Percentiles rank a stretch among this genome's conserved stretches.
Conservation (phyloP, 2,888 invertebrate species). For the Drosophila colorata region DNA sequence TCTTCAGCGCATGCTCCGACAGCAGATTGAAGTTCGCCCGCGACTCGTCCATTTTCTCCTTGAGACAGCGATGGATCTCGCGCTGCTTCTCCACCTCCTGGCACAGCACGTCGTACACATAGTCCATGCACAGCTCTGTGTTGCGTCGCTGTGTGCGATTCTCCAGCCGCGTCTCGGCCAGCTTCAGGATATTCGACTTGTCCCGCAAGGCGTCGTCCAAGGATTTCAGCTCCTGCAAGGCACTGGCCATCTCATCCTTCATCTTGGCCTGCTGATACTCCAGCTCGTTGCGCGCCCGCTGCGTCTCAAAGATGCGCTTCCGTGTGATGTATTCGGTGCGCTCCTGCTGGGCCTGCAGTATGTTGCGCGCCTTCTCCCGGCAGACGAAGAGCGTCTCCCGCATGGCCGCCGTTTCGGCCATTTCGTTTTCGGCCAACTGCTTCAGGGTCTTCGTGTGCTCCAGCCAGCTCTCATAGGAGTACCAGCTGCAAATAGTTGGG, state of each 20-base stretch:
- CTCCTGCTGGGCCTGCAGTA: constrained; percentile 92
- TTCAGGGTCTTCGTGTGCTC: constrained; percentile 91
- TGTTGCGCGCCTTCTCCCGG: constrained; percentile 92
- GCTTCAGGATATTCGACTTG: constrained; percentile 91
- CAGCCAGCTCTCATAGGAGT: constrained; percentile 93
- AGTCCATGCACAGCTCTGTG: constrained; percentile 91
- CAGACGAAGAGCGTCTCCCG: constrained; percentile 92
- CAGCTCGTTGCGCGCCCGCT: constrained; percentile 93
- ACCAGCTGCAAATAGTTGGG: constrained; percentile 85
- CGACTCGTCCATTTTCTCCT: constrained; percentile 89
- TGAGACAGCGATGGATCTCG: constrained; percentile 88
- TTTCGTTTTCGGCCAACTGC: constrained; percentile 91
- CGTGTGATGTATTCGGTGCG: constrained; percentile 94
- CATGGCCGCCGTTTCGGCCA: constrained; percentile 91
- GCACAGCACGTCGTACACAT: constrained; percentile 90
- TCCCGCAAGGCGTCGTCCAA: constrained; percentile 90
- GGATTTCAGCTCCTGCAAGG: constrained; percentile 90
- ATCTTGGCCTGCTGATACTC: constrained; percentile 92
- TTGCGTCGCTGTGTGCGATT: constrained; percentile 92
- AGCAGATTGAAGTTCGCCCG: constrained; percentile 90
- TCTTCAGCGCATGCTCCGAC: constrained; percentile 89
- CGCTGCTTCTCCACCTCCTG: constrained; percentile 90
- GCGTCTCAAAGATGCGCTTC: constrained; percentile 94
- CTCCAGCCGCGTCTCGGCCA: constrained; percentile 95
- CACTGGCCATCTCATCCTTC: constrained; percentile 93